phyloP scores from a whole-genome alignment of 2,888 invertebrate genomes.

The Chaetogeoica ovagalla region DNA sequence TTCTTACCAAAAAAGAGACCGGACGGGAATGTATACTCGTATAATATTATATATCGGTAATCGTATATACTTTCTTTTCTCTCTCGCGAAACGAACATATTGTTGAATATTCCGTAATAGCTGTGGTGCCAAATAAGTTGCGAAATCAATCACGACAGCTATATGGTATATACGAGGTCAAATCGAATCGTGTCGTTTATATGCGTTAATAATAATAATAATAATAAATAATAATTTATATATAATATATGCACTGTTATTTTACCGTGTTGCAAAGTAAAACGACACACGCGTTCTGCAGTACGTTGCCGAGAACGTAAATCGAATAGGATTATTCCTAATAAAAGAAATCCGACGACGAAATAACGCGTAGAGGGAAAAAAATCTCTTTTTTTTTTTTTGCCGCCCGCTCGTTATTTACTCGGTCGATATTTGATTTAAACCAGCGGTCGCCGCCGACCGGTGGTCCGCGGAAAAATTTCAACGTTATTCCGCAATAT shows the following conservation, averaged over 20 bases:
- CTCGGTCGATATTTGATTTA: no score
- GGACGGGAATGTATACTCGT: no score
- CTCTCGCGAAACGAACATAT: slow-evolving; percentile 16
- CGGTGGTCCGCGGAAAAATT: no score
- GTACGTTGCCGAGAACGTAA: background rate
- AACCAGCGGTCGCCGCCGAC: no score
- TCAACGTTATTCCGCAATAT: no score
- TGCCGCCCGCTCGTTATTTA: no score
- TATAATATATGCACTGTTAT: background rate
- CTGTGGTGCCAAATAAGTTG: slow-evolving; percentile 42
- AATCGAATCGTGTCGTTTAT: slow-evolving; percentile 40
- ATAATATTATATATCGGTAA: no score
- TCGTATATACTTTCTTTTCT: slow-evolving; percentile 36
- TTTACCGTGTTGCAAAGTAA: background rate
- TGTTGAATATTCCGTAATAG: slow-evolving; percentile 44
- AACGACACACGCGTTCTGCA: background rate
- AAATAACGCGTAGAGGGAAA: no score
- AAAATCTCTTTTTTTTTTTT: no score
- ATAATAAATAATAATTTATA: background rate
- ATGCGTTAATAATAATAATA: background rate
- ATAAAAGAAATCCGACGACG: no score
- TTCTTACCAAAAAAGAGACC: no score
- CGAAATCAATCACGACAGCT: slow-evolving; percentile 48
- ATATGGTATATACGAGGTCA: slow-evolving; percentile 19
- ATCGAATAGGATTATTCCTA: no score